Base-by-base conservation (phyloP, 2,113 vertebrate species). In the Nannospalax galili region DNA sequence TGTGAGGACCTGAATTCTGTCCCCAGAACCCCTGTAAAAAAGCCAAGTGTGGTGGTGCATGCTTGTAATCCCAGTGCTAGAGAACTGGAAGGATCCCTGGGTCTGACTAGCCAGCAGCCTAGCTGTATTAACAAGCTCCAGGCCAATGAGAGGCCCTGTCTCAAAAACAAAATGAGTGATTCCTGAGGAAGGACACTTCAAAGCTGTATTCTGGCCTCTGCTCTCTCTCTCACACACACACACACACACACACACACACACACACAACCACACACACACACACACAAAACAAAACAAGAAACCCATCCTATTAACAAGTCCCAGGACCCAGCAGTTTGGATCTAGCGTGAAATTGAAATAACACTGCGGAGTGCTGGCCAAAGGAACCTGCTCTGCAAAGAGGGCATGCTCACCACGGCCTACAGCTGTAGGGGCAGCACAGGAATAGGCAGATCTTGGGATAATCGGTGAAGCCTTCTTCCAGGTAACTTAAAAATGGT, bases 361-460 rank as follows among this genome's bases (percentile, higher is more conserved):
- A 84, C 2, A 17, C 37, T 67, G 17, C 28, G 12, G 4, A 35
- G 60, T 26, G 16, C 77, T 48, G 90, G 19, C n/a, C 4, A 19
- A 12, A 52, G 30, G 79, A 74, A 1, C 26, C 26, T 3, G 56
- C 52, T 65, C 35, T 62, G 40, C 1, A 0, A 67, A 81, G n/a
- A 16, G 24, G 40, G 30, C 16, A 24, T 32, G 5, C 67, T 19
- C 7, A 42, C 10, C 11, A 32, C 40, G 20, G 22, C 37, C 3
- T 16, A 3, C 3, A 5, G 35, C 35, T 2, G 0, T 17, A 40
- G 2, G 0, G 15, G 10, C 32, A 0, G 37, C 0, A n/a, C 1
- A 48, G 90, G 42, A 40, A 22, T 3, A 69, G 60, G n/a, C 15
- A 65, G 58, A 32, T 28, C 89, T 42, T 32, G 32, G 16, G 70